Conservation (phyloP, 2,113 vertebrate genomes). For the Gymnobelideus leadbeateri region DNA sequence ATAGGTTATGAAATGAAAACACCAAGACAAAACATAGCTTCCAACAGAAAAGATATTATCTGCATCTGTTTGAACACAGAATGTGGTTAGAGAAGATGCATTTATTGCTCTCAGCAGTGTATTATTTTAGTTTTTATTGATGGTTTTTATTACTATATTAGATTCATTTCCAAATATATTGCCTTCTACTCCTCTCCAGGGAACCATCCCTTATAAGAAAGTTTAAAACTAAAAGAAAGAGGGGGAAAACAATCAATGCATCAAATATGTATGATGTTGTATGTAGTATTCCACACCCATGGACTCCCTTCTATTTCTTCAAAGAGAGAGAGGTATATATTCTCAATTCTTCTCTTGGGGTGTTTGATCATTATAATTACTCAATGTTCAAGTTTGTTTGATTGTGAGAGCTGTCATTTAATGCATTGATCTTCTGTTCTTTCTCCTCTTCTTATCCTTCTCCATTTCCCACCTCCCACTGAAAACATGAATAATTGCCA, state of each 20-base stretch:
- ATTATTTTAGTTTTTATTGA: not conserved
- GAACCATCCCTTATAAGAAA: not conserved
- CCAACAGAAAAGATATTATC: not conserved
- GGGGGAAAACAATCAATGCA: not conserved
- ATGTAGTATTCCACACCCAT: not conserved
- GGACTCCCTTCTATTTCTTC: not conserved
- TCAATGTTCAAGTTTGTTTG: not conserved
- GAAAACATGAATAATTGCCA: conserved; percentile 15
- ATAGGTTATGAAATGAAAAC: not conserved
- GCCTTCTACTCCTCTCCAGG: not conserved
- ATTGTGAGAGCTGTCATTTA: not conserved
- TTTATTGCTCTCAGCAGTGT: not conserved
- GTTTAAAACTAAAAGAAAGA: not conserved
- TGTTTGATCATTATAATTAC: not conserved
- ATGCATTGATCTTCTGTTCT: not conserved
- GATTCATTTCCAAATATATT: not conserved
- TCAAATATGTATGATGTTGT: not conserved
- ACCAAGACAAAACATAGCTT: conserved; percentile 23
- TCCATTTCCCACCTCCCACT: not conserved
- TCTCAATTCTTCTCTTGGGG: not conserved
- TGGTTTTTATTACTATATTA: not conserved
- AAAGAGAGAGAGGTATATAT: not conserved
- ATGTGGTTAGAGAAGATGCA: not conserved
- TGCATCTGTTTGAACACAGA: not conserved
- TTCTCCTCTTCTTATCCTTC: not conserved